phyloP scores from a whole-genome alignment of 2,113 vertebrate genomes.

The Poeciliopsis prolifica region DNA sequence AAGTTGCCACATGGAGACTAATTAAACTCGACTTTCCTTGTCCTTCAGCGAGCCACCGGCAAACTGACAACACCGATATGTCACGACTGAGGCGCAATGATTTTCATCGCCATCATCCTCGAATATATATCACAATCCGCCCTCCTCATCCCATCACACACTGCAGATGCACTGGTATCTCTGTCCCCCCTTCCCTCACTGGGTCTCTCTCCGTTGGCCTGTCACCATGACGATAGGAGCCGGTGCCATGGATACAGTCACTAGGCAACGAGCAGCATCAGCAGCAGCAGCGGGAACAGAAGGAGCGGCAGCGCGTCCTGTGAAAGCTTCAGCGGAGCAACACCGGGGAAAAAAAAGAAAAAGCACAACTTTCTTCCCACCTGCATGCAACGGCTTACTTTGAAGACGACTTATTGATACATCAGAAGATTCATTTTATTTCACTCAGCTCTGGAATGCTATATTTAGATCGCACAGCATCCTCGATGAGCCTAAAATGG shows the following conservation, averaged over 20 bases:
- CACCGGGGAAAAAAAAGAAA: neutral
- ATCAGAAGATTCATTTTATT: slow-evolving; percentile 26
- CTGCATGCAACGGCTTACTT: slow-evolving; percentile 37
- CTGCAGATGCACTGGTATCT: slow-evolving; percentile 63
- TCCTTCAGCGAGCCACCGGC: slow-evolving; percentile 2
- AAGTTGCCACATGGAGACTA: neutral
- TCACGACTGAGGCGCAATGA: slow-evolving; percentile 1
- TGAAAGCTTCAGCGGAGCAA: slow-evolving; percentile 47
- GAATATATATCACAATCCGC: slow-evolving; percentile 35
- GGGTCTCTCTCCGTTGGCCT: slow-evolving; percentile 60
- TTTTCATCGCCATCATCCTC: slow-evolving; percentile 13
- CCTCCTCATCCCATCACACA: slow-evolving; percentile 31
- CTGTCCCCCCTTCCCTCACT: slow-evolving; percentile 52
- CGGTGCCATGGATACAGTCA: slow-evolving; percentile 69
- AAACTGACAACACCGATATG: slow-evolving; percentile 7
- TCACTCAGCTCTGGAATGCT: slow-evolving; percentile 3
- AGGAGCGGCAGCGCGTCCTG: slow-evolving; percentile 57
- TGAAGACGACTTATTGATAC: slow-evolving; percentile 49
- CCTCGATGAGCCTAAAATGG: slow-evolving; percentile 6
- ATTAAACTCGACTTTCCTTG: slow-evolving; percentile 4
- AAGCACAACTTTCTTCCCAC: slow-evolving; percentile 27
- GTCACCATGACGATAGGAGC: slow-evolving; percentile 76
- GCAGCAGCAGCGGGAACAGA: slow-evolving; percentile 48
- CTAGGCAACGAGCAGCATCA: slow-evolving; percentile 77
- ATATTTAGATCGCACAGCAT: slow-evolving; percentile 16